These are phyloP conservation scores for Apamea sordens DNA, from an alignment of 2,888 invertebrate genomes.

Conservation along the genomic window DNA sequence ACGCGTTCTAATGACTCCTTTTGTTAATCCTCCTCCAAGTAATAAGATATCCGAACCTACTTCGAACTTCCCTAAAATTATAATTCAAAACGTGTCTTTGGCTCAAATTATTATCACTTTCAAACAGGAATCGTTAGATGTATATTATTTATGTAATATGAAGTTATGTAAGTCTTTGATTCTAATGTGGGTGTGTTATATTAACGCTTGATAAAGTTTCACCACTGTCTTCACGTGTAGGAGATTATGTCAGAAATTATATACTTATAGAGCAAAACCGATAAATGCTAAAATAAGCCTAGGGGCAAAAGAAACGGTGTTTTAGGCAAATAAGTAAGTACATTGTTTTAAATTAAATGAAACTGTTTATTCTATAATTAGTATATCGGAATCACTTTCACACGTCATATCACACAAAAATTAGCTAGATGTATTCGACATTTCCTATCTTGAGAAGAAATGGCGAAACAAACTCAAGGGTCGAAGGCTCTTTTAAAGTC, in stretches of 20 bases:
- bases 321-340: background rate
- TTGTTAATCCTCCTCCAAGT: conserved; percentile 32
- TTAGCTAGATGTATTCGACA: background rate
- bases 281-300: background rate
- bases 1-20: conserved; percentile 22
- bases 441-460: background rate
- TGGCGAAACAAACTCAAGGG: background rate
- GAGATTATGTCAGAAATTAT: background rate
- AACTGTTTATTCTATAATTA: background rate
- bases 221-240: conserved; percentile 5
- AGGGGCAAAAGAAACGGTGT: background rate
- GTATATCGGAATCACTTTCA: background rate
- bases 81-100: conserved; percentile 32
- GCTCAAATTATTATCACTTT: conserved; percentile 45
- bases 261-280: background rate
- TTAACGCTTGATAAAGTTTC: conserved; percentile 20
- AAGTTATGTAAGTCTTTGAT: conserved; percentile 27
- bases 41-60: conserved; percentile 27
- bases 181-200: conserved; percentile 9
- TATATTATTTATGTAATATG: conserved; percentile 21
- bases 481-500: background rate
- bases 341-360: background rate
- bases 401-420: background rate
- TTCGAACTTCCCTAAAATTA: conserved; percentile 37
- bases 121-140: conserved; percentile 39